Evolutionary conservation across 2,888 invertebrate species (phyloP).

Genomic region (Salticus scenicus): DNA sequence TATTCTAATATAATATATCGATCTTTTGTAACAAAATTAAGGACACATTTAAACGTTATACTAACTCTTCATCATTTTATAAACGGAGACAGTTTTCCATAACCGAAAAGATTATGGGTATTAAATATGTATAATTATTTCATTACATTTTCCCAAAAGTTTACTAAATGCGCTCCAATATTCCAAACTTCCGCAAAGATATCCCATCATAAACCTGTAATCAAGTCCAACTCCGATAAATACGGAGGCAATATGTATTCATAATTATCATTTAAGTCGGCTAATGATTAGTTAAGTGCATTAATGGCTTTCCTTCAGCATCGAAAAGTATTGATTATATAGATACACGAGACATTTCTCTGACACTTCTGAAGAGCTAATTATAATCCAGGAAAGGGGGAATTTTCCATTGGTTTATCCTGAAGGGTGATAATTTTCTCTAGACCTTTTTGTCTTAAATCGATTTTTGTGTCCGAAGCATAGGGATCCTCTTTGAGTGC

Average conservation of each 20-base stretch:
- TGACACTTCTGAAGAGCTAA: not conserved
- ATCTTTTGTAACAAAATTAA: too few relatives aligned
- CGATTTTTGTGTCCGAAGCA: not conserved
- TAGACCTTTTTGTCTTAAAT: not conserved
- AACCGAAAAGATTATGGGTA: not conserved
- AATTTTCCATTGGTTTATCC: not conserved
- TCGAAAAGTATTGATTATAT: not conserved
- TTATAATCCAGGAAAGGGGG: not conserved
- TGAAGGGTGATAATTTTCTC: not conserved
- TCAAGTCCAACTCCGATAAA: not conserved
- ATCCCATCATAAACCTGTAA: not conserved
- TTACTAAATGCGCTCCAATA: not conserved
- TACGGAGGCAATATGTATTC: slow-evolving; percentile 1
- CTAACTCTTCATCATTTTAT: not conserved
- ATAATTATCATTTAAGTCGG: not conserved
- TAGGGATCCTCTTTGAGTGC: not conserved
- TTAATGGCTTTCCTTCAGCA: not conserved
- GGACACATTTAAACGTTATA: too few relatives aligned
- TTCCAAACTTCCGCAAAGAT: not conserved
- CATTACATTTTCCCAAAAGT: not conserved
- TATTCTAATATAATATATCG: too few relatives aligned
- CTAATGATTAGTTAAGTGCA: slow-evolving; percentile 3
- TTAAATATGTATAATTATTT: not conserved
- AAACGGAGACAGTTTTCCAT: not conserved
- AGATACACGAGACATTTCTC: not conserved